Conservation (phyloP, 2,797 vertebrate species). For the Cercopithecus mitis region DNA sequence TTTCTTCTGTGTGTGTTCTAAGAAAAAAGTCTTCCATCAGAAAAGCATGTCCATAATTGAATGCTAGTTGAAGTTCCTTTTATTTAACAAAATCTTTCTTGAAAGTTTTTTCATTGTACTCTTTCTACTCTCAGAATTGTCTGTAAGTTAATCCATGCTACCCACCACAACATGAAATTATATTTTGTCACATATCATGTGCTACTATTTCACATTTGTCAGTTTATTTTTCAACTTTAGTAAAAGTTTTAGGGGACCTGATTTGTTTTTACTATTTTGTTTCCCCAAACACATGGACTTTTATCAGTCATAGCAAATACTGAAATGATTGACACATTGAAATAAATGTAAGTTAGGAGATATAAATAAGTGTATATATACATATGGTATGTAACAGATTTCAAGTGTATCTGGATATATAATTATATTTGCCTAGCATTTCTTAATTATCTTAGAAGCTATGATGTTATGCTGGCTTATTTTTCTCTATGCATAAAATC, state of each 20-base stretch:
- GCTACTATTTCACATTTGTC: background rate
- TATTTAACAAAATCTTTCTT: background rate
- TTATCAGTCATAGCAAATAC: background rate
- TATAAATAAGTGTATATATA: background rate
- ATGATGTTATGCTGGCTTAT: conserved; percentile 21
- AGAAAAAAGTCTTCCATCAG: background rate
- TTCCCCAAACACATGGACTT: background rate
- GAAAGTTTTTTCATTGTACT: background rate
- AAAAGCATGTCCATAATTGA: background rate
- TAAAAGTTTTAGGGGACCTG: background rate
- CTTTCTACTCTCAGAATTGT: background rate
- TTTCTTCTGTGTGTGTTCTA: background rate
- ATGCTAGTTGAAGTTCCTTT: background rate
- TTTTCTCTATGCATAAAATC: background rate
- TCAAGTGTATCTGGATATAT: background rate
- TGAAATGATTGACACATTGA: background rate
- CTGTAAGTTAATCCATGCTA: background rate
- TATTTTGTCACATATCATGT: background rate
- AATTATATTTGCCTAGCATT: background rate
- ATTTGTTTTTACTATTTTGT: background rate
- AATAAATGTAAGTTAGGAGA: background rate
- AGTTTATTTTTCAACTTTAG: background rate
- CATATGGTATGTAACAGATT: background rate
- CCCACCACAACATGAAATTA: background rate
- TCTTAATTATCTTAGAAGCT: background rate